Conservation (phyloP, 37 sponge, comb jelly and placozoan species). For the Cladorhizidae sp. region DNA sequence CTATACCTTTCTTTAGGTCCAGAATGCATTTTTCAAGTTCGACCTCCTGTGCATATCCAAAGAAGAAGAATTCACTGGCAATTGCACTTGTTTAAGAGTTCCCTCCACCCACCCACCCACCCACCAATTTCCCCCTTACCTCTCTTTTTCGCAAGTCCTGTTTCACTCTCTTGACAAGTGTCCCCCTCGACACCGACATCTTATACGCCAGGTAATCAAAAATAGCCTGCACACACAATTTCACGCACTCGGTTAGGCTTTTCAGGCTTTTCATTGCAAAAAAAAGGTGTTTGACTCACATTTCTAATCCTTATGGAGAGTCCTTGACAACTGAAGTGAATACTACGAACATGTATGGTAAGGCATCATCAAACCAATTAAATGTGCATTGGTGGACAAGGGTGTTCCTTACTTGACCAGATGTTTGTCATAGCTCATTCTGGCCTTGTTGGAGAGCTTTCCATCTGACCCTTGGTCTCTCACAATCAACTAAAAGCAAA, state of each 20-base stretch:
- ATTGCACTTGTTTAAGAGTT: too few species aligned
- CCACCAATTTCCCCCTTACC: constrained; percentile 26
- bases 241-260: too few species aligned
- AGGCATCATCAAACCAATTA: not conserved
- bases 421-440: constrained; percentile 33
- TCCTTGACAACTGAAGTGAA: constrained; percentile 24
- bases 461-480: constrained; percentile 38
- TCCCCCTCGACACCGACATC: constrained; percentile 44
- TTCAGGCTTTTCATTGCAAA: too few species aligned
- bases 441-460: constrained; percentile 49
- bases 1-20: constrained; percentile 18
- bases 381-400: not conserved
- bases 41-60: constrained; percentile 12
- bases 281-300: constrained; percentile 8
- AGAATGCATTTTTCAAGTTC: constrained; percentile 1
- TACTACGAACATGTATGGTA: not conserved
- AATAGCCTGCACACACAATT: constrained; percentile 54
- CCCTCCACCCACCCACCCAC: too few species aligned
- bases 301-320: constrained; percentile 14
- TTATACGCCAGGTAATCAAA: constrained; percentile 65
- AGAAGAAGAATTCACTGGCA: not conserved
- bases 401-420: constrained; percentile 47
- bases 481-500: constrained; percentile 13
- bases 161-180: constrained; percentile 51
- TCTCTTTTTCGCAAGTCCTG: constrained; percentile 62